Conservation (phyloP, 2,797 vertebrate genomes). For the Squalus acanthias region DNA sequence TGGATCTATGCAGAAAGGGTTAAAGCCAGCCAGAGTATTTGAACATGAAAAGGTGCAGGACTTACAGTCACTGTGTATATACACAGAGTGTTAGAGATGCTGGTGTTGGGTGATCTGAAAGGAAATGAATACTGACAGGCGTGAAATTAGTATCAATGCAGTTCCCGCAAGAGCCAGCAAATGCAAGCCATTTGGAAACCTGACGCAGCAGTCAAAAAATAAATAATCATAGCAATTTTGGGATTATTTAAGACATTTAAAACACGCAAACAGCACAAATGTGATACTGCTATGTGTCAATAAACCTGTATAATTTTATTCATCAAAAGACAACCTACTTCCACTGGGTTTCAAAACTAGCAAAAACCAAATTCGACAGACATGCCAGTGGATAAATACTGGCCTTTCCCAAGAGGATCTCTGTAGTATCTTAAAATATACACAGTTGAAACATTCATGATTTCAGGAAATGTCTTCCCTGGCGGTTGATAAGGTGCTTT, state of each 20-base stretch:
- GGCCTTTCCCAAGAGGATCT: not conserved
- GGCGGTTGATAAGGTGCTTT: not conserved
- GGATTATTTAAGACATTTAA: not conserved
- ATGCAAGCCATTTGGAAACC: not conserved
- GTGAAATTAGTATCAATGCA: not conserved
- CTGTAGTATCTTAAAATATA: not conserved
- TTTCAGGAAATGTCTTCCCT: not conserved
- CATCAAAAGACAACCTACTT: not conserved
- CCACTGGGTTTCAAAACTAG: not conserved
- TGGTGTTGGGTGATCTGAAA: not conserved
- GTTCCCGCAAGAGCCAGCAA: not conserved
- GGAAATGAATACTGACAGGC: slow-evolving; percentile 14
- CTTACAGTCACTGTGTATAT: not conserved
- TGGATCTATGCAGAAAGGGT: not conserved
- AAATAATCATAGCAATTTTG: not conserved
- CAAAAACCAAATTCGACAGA: not conserved
- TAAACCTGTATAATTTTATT: too few species aligned
- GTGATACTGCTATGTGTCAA: not conserved
- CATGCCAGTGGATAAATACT: not conserved
- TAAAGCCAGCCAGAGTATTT: not conserved
- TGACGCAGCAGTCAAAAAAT: not conserved
- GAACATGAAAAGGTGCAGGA: not conserved
- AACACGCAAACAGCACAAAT: not conserved
- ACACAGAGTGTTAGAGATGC: not conserved
- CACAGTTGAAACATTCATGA: not conserved